Conservation (phyloP, 1,140 invertebrate genomes). For the Meteorus sp. region DNA sequence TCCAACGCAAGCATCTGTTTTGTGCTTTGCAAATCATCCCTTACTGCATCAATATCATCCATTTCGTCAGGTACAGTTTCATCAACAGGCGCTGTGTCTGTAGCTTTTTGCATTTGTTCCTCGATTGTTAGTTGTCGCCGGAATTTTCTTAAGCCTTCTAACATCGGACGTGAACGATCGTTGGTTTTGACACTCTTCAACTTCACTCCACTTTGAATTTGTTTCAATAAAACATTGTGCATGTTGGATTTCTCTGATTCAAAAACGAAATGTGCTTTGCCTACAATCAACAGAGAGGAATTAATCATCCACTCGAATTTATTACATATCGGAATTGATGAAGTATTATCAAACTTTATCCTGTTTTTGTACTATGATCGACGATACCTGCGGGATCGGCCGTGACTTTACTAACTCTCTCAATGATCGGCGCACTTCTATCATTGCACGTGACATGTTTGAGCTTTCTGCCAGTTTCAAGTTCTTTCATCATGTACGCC, state of each 20-base stretch:
- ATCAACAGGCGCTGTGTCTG: constrained; percentile 55
- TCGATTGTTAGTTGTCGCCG: constrained; percentile 85
- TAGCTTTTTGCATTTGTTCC: constrained; percentile 83
- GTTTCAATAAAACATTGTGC: constrained; percentile 80
- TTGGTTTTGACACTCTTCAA: constrained; percentile 79
- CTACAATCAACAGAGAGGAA: constrained; percentile 25
- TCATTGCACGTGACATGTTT: constrained; percentile 84
- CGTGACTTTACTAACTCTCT: constrained; percentile 59
- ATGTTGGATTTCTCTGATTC: constrained; percentile 83
- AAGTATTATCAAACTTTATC: no score
- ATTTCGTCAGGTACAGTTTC: constrained; percentile 75
- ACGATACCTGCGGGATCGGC: constrained; percentile 60
- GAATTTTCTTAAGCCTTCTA: constrained; percentile 83
- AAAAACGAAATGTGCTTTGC: constrained; percentile 77
- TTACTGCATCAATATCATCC: constrained; percentile 88
- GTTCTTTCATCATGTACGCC: constrained; percentile 87
- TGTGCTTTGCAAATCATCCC: constrained; percentile 87
- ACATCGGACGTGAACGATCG: constrained; percentile 81
- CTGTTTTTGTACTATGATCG: constrained; percentile 2
- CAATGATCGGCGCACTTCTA: constrained; percentile 65
- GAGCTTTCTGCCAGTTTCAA: constrained; percentile 75
- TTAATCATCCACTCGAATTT: not conserved
- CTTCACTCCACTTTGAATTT: constrained; percentile 78
- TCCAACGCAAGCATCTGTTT: constrained; percentile 88
- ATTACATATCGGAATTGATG: no score